These are phyloP conservation scores for Zalophus californianus DNA, from an alignment of 2,797 vertebrate species.

Conservation along the genomic window DNA sequence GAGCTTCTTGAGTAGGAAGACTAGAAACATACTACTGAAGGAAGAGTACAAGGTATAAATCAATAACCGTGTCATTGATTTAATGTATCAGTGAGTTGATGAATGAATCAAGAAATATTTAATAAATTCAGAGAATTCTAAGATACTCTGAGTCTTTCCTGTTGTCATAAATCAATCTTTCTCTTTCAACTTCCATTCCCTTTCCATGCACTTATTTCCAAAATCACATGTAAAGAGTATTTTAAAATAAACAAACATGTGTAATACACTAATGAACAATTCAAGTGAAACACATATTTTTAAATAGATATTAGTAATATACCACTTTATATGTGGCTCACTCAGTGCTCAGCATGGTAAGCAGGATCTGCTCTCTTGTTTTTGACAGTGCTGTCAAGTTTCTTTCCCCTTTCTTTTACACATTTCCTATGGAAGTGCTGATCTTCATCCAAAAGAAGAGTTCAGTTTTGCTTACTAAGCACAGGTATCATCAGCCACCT, in stretches of 20 bases:
- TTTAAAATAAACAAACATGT: neutral
- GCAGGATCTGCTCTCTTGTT: neutral
- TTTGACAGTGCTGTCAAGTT: neutral
- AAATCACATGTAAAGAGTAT: neutral
- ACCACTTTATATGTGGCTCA: neutral
- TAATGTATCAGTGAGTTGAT: neutral
- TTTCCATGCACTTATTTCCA: neutral
- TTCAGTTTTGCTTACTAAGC: neutral
- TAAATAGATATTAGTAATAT: neutral
- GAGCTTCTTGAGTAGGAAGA: neutral
- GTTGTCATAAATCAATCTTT: neutral
- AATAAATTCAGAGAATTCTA: neutral
- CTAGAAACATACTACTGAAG: neutral
- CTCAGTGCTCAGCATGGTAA: neutral
- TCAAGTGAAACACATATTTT: neutral
- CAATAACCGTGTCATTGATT: neutral
- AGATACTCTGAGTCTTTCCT: neutral
- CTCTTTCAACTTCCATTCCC: neutral
- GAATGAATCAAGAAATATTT: neutral
- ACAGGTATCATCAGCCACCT: neutral
- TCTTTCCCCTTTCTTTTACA: neutral
- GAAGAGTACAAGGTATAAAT: neutral
- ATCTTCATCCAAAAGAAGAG: neutral
- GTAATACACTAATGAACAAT: neutral
- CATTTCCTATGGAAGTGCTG: constrained; percentile 25